phyloP scores from a whole-genome alignment of 2,797 vertebrate genomes.

The Pelobates cultripes region DNA sequence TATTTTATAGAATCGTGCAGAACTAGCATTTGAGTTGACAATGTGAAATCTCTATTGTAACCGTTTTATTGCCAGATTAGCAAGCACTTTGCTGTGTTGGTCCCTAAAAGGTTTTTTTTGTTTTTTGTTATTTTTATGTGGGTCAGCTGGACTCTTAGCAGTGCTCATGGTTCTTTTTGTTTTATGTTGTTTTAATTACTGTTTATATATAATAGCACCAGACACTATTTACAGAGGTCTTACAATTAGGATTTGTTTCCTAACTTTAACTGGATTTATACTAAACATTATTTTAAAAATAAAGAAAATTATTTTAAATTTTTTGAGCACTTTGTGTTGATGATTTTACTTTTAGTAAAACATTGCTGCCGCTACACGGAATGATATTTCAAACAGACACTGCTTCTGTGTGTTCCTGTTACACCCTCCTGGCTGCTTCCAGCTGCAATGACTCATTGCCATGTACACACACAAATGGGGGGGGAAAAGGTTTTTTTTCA shows the following conservation, averaged over 20 bases:
- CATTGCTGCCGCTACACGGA: neutral
- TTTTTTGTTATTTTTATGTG: constrained; percentile 42
- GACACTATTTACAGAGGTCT: constrained; percentile 15
- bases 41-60: constrained; percentile 82
- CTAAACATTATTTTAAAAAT: constrained; percentile 73
- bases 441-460: constrained; percentile 1
- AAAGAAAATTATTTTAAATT: constrained; percentile 69
- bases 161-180: constrained; percentile 59
- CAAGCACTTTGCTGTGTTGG: neutral
- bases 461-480: neutral
- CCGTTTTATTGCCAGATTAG: neutral
- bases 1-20: constrained; percentile 55
- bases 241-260: constrained; percentile 57
- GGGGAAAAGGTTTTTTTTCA: neutral
- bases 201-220: constrained; percentile 31
- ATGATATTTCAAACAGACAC: constrained; percentile 23
- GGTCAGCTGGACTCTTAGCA: constrained; percentile 60
- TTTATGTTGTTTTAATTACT: constrained; percentile 59
- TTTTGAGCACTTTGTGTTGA: constrained; percentile 40
- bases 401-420: constrained; percentile 37
- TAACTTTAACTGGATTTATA: constrained; percentile 71
- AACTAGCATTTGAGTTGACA: constrained; percentile 66
- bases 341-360: constrained; percentile 30
- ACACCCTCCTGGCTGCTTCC: constrained; percentile 14
- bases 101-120: constrained; percentile 19